phyloP scores from a whole-genome alignment of 2,797 vertebrate species.

The Gymnopithys bicolor region DNA sequence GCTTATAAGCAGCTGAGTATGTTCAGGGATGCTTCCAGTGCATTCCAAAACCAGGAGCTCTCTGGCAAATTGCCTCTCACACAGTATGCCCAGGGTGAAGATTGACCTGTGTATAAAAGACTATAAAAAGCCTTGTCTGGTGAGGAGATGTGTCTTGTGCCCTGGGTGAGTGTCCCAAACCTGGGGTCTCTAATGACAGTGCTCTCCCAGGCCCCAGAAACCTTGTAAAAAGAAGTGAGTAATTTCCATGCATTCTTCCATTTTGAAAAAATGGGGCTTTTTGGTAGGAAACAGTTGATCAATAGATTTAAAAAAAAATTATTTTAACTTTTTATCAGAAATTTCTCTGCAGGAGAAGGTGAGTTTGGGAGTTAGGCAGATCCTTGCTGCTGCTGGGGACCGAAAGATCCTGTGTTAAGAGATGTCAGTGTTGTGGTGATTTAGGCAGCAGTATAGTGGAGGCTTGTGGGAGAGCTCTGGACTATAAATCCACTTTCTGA shows the following conservation, averaged over 20 bases:
- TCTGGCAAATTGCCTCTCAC: background rate
- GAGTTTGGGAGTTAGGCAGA: background rate
- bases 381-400: background rate
- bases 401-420: background rate
- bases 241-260: background rate
- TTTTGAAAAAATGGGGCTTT: background rate
- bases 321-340: background rate
- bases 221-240: background rate
- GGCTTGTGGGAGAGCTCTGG: background rate
- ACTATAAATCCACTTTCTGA: background rate
- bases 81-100: background rate
- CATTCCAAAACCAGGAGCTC: accelerated
- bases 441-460: background rate
- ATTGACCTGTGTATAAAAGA: background rate
- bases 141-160: background rate
- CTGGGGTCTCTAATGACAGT: background rate
- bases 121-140: background rate
- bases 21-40: background rate
- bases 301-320: background rate
- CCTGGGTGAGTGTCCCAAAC: background rate
- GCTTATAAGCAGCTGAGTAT: background rate
- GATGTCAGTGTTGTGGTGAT: accelerated
- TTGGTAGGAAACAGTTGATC: background rate
- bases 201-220: background rate
- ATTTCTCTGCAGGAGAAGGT: background rate